Evolutionary conservation across 2,113 vertebrate genomes (phyloP).

Genomic region (Psammodynastes pulverulentus): DNA sequence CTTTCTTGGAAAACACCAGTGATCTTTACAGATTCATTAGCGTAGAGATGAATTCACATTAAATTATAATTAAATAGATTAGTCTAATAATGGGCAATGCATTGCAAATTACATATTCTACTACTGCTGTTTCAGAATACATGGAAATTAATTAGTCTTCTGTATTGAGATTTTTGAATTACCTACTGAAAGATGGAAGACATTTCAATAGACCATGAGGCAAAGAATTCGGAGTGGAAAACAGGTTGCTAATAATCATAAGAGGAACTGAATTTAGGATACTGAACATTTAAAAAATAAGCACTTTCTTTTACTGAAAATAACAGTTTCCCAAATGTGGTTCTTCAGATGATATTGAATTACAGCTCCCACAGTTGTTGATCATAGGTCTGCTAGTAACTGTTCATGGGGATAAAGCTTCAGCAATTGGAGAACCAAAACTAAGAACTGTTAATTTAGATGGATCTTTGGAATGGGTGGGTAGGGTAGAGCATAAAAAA

Average conservation of each 20-base stretch:
- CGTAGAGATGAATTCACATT: constrained; percentile 65
- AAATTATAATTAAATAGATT: constrained; percentile 66
- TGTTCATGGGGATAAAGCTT: neutral
- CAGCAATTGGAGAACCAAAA: neutral
- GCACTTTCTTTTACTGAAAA: neutral
- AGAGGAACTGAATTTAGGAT: neutral
- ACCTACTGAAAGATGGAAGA: neutral
- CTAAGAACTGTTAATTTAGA: neutral
- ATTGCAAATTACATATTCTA: constrained; percentile 33
- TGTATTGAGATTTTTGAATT: neutral
- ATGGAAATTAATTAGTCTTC: neutral
- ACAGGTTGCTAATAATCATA: neutral
- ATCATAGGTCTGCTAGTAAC: neutral
- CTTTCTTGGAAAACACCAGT: constrained; percentile 57
- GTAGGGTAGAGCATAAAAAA: neutral
- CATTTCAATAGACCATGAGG: neutral
- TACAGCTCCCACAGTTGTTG: neutral
- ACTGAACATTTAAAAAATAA: neutral
- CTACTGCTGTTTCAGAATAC: constrained; percentile 19
- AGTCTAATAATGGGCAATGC: constrained; percentile 34
- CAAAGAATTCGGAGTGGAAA: neutral
- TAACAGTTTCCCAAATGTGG: neutral
- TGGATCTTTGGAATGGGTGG: neutral
- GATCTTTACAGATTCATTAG: constrained; percentile 66
- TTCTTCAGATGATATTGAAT: neutral